phyloP scores from a whole-genome alignment of 2,888 invertebrate genomes.

The Drosophila borealis region DNA sequence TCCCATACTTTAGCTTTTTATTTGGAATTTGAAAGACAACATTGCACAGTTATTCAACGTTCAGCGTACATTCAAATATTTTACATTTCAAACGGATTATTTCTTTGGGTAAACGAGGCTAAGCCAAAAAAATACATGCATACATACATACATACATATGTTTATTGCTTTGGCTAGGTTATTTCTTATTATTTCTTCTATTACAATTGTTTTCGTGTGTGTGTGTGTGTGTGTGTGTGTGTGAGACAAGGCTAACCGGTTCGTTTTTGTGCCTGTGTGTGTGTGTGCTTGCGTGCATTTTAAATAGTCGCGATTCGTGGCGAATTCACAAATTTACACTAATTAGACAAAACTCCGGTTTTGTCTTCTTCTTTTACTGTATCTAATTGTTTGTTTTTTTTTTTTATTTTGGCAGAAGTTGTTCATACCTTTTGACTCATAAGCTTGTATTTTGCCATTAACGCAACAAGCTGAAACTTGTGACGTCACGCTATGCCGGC shows the following conservation, averaged over 20 bases:
- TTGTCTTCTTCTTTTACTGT: conserved; percentile 4
- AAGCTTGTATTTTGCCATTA: too few species aligned
- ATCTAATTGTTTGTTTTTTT: background rate
- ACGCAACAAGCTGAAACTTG: too few species aligned
- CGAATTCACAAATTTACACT: conserved; percentile 35
- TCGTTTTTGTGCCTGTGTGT: conserved; percentile 17
- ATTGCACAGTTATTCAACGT: background rate
- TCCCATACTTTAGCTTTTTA: background rate
- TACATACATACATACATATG: background rate
- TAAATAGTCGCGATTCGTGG: conserved; percentile 23
- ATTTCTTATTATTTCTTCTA: conserved; percentile 13
- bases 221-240: conserved; percentile 9
- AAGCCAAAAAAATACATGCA: conserved; percentile 12
- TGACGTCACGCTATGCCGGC: too few species aligned
- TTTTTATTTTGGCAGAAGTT: background rate
- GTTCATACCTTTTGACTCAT: too few species aligned
- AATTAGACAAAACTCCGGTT: conserved; percentile 38
- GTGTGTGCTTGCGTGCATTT: conserved; percentile 15
- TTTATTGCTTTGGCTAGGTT: conserved; percentile 17
- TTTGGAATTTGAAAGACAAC: background rate
- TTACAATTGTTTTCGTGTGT: conserved; percentile 34
- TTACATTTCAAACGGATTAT: conserved; percentile 30
- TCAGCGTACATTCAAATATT: conserved; percentile 6
- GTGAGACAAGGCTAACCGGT: conserved; percentile 57
- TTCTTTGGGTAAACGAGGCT: conserved; percentile 26